phyloP scores from a whole-genome alignment of 2,888 invertebrate species.

The Epirrhoe tristata region DNA sequence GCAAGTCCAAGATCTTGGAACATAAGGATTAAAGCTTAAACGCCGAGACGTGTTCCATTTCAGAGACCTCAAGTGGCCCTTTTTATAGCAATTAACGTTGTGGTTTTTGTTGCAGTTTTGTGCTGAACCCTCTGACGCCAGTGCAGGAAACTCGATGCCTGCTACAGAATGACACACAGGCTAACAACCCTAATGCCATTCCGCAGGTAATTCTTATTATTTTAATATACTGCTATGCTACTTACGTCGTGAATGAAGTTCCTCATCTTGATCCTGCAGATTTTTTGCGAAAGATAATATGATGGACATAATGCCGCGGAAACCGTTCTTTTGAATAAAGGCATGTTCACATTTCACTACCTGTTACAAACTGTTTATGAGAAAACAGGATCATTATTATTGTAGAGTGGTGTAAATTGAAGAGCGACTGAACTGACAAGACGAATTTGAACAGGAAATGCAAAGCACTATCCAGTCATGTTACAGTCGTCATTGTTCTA shows the following conservation, averaged over 20 bases:
- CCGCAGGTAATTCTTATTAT: slow-evolving; percentile 84
- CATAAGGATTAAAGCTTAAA: background rate
- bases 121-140: slow-evolving; percentile 95
- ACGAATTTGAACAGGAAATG: background rate
- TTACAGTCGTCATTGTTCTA: slow-evolving; percentile 32
- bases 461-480: background rate
- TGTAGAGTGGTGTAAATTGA: background rate
- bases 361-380: background rate
- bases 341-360: background rate
- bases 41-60: background rate
- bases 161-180: slow-evolving; percentile 96
- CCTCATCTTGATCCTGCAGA: background rate
- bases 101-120: slow-evolving; percentile 89
- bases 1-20: background rate
- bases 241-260: slow-evolving; percentile 2
- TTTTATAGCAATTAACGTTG: slow-evolving; percentile 32
- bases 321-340: background rate
- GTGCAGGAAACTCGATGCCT: slow-evolving; percentile 96
- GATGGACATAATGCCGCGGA: background rate
- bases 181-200: slow-evolving; percentile 94
- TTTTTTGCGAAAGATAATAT: background rate
- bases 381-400: background rate
- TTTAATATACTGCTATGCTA: slow-evolving; percentile 15
- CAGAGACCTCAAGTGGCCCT: slow-evolving; percentile 10
- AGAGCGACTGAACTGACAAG: background rate